Conservation (phyloP, 2,797 vertebrate genomes). For the Myripristis jacobus region DNA sequence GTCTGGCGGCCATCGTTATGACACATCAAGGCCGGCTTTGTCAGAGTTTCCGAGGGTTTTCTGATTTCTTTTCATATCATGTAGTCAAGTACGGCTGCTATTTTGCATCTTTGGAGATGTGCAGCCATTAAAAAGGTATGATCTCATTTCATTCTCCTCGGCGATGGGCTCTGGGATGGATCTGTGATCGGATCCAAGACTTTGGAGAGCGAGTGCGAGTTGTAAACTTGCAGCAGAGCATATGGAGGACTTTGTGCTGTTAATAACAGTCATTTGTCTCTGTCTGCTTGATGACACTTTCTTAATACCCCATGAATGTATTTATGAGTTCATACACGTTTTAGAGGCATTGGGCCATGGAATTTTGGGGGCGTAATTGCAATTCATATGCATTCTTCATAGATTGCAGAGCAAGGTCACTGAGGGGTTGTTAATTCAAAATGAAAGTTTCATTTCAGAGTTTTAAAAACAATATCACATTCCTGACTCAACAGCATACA, state of each 20-base stretch:
- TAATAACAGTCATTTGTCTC: slow-evolving; percentile 62
- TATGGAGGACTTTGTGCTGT: slow-evolving; percentile 18
- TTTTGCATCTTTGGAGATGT: not conserved
- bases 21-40: not conserved
- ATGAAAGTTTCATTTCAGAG: slow-evolving; percentile 12
- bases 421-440: slow-evolving; percentile 20
- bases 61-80: not conserved
- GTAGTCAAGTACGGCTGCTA: not conserved
- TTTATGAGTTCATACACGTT: slow-evolving; percentile 50
- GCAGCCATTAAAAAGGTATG: not conserved
- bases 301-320: slow-evolving; percentile 51
- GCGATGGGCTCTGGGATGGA: not conserved
- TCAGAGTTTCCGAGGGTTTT: not conserved
- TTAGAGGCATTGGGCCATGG: slow-evolving; percentile 22
- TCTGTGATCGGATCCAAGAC: not conserved
- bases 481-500: not conserved
- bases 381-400: slow-evolving; percentile 37
- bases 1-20: not conserved
- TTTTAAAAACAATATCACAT: slow-evolving; percentile 6
- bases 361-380: slow-evolving; percentile 29
- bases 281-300: slow-evolving; percentile 55
- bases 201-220: not conserved
- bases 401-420: slow-evolving; percentile 42
- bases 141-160: not conserved
- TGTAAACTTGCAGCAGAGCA: slow-evolving; percentile 32